Evolutionary conservation across 2,797 vertebrate species (phyloP).

Genomic region (Cichlasoma orientale): DNA sequence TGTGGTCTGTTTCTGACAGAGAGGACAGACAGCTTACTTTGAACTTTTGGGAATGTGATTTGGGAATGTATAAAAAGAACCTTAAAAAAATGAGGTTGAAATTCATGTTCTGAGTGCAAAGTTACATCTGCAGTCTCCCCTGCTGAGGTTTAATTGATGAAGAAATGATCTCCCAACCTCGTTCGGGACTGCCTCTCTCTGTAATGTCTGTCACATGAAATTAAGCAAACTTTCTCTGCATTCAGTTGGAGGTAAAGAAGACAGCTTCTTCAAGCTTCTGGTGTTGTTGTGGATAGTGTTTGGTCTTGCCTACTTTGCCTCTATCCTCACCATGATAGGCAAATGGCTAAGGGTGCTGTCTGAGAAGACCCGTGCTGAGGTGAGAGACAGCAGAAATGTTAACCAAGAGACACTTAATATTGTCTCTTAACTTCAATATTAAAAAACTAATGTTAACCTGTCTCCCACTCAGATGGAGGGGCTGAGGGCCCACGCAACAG

Average conservation of each 20-base stretch:
- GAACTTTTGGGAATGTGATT: neutral
- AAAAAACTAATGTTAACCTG: neutral
- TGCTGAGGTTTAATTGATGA: neutral
- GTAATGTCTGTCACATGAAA: neutral
- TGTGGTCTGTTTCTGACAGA: neutral
- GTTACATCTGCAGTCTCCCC: neutral
- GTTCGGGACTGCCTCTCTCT: neutral
- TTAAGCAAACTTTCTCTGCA: neutral
- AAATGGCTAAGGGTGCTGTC: slow-evolving; percentile 91
- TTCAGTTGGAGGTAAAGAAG: slow-evolving; percentile 76
- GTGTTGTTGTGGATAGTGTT: slow-evolving; percentile 94
- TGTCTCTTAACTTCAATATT: neutral
- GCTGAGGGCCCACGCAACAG: slow-evolving; percentile 90
- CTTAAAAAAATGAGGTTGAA: neutral
- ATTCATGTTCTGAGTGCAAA: no score
- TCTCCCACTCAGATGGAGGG: slow-evolving; percentile 87
- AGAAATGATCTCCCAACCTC: neutral
- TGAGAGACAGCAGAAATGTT: slow-evolving; percentile 51
- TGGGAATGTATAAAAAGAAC: neutral
- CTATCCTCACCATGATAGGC: slow-evolving; percentile 92
- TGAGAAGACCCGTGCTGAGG: slow-evolving; percentile 90
- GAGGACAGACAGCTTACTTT: neutral
- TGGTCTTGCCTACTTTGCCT: slow-evolving; percentile 93
- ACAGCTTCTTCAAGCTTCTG: slow-evolving; percentile 86
- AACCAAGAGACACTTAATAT: neutral